Conservation (phyloP, 92 coral and sea anemone genomes). For the Phenganax stokvisi region DNA sequence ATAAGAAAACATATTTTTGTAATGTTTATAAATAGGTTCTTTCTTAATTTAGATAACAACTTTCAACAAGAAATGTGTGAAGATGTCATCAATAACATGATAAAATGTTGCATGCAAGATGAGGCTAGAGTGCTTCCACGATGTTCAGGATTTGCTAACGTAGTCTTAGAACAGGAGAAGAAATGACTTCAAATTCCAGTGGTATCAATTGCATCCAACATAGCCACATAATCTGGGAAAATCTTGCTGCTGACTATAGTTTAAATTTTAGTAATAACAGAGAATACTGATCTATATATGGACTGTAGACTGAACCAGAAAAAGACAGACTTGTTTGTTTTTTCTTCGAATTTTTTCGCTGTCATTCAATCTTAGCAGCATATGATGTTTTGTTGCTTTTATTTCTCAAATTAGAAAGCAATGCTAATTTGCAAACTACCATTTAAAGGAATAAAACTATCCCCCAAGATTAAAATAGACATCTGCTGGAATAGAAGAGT, state of each 20-base stretch:
- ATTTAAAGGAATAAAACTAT: no score
- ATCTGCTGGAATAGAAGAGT: no score
- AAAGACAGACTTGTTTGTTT: not conserved
- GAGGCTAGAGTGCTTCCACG: slow-evolving; percentile 44
- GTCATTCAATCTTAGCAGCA: no score
- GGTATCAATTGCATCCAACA: no score
- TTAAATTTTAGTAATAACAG: no score
- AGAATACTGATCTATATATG: not conserved
- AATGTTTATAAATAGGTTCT: not conserved
- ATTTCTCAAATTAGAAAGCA: no score
- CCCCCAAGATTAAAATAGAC: no score
- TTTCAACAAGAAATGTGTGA: slow-evolving; percentile 51
- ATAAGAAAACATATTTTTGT: not conserved
- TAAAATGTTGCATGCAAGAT: slow-evolving; percentile 46
- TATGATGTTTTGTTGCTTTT: no score
- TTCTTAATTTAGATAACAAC: slow-evolving; percentile 40
- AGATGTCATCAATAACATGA: slow-evolving; percentile 48
- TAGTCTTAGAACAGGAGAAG: not conserved
- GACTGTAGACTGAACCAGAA: not conserved
- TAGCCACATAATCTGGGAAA: no score
- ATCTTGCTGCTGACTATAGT: no score
- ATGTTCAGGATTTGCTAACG: slow-evolving; percentile 50
- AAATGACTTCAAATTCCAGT: not conserved
- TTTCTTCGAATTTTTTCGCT: not conserved
- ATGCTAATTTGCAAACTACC: no score